Evolutionary conservation across 2,888 invertebrate species (phyloP).

Genomic region (Trachelus troglodyta): DNA sequence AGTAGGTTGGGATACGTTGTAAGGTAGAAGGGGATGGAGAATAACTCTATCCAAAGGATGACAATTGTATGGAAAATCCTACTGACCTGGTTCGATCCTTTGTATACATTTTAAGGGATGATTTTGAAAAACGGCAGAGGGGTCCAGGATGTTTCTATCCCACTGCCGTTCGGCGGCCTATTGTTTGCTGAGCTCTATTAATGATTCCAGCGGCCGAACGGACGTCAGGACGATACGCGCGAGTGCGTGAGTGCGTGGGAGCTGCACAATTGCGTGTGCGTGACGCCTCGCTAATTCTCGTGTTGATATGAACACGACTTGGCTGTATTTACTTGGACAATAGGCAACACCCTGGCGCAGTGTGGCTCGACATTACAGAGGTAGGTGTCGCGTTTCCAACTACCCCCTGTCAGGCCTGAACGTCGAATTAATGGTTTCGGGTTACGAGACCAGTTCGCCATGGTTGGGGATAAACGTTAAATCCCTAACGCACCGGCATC

Average conservation of each 20-base stretch:
- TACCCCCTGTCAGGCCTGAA: constrained; percentile 1
- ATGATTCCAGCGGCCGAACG: constrained; percentile 16
- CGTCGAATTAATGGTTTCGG: constrained; percentile 1
- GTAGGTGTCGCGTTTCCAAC: constrained; percentile 5
- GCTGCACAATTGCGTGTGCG: neutral
- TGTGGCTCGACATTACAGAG: constrained; percentile 1
- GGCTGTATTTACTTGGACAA: constrained; percentile 20
- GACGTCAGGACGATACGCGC: neutral
- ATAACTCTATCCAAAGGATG: neutral
- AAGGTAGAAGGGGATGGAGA: neutral
- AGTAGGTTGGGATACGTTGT: neutral
- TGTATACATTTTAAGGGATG: neutral
- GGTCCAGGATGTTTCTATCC: neutral
- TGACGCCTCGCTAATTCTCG: constrained; percentile 8
- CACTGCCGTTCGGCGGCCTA: constrained; percentile 10
- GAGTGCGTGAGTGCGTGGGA: neutral
- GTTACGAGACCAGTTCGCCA: neutral
- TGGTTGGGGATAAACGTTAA: neutral
- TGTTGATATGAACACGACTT: constrained; percentile 18
- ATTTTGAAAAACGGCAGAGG: neutral
- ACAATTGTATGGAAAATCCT: neutral
- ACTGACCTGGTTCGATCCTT: neutral
- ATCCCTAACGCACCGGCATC: neutral
- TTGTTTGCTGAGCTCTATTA: constrained; percentile 23
- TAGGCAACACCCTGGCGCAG: constrained; percentile 8